A percentile compares a stretch with the other conserved stretches of the same genome.
These are phyloP conservation scores for Trissolcus brochymenae DNA, from an alignment of 2,888 invertebrate genomes.

Conservation along the genomic window DNA sequence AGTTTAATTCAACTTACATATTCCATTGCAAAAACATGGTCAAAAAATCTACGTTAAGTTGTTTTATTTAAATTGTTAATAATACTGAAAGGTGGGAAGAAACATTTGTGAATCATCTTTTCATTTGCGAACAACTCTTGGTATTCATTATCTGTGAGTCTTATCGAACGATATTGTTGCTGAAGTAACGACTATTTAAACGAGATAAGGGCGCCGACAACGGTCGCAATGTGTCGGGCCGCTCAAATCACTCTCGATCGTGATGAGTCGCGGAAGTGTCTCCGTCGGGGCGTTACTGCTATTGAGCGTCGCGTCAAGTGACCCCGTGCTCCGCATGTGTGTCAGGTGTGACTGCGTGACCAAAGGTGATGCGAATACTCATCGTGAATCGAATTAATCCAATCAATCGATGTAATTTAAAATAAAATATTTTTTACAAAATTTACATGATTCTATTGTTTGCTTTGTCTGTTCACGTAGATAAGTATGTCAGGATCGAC, in stretches of 20 bases:
- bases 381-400: background rate
- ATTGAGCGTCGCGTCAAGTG: constrained; percentile 8
- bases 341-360: constrained; percentile 22
- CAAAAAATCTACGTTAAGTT: constrained; percentile 5
- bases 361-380: constrained; percentile 27
- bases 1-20: too few species aligned
- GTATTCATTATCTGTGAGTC: constrained; percentile 24
- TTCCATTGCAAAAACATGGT: too few species aligned
- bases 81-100: background rate
- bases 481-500: constrained; percentile 22
- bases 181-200: constrained; percentile 34
- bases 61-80: constrained; percentile 1
- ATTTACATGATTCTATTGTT: background rate
- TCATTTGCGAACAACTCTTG: constrained; percentile 11
- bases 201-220: constrained; percentile 33
- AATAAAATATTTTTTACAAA: constrained; percentile 2
- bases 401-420: background rate
- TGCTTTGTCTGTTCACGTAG: constrained; percentile 10
- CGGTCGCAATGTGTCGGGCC: background rate
- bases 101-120: constrained; percentile 29
- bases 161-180: constrained; percentile 31
- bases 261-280: constrained; percentile 32
- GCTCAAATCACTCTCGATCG: constrained; percentile 7
- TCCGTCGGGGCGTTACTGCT: constrained; percentile 10
- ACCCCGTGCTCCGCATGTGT: constrained; percentile 30